Evolutionary conservation across 2,113 vertebrate species (phyloP).

Genomic region (Orycteropus afer): DNA sequence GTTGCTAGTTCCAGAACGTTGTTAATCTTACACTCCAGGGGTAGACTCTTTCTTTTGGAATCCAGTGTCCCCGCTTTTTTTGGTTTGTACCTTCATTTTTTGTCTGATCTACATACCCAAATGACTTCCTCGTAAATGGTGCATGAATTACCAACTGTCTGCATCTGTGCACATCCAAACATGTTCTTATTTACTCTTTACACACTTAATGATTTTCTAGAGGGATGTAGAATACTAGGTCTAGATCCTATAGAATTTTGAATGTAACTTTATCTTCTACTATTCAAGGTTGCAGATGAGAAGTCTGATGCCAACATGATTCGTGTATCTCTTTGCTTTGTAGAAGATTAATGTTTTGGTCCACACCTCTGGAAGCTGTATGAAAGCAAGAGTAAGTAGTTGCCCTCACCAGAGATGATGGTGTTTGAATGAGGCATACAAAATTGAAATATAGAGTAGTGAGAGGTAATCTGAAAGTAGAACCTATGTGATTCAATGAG

Average conservation of each 20-base stretch:
- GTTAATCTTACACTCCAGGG: neutral
- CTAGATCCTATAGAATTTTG: neutral
- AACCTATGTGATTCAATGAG: neutral
- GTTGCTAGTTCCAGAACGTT: neutral
- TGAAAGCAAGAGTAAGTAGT: neutral
- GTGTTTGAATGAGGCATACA: neutral
- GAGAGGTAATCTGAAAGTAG: neutral
- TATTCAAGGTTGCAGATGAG: constrained; percentile 3
- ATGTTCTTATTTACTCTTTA: neutral
- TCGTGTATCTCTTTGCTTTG: constrained; percentile 4
- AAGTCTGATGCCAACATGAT: neutral
- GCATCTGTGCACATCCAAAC: neutral
- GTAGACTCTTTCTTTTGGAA: constrained; percentile 22
- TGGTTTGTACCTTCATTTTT: neutral
- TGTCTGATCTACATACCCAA: neutral
- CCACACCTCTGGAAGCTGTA: neutral
- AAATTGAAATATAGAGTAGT: neutral
- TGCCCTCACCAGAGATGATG: neutral
- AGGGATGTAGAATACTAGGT: neutral
- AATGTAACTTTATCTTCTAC: neutral
- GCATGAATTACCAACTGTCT: neutral
- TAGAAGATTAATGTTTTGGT: neutral
- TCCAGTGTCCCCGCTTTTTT: neutral
- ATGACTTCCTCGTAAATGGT: neutral
- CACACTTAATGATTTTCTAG: neutral